phyloP scores from a whole-genome alignment of 2,797 vertebrate genomes.

The Anguilla marmorata region DNA sequence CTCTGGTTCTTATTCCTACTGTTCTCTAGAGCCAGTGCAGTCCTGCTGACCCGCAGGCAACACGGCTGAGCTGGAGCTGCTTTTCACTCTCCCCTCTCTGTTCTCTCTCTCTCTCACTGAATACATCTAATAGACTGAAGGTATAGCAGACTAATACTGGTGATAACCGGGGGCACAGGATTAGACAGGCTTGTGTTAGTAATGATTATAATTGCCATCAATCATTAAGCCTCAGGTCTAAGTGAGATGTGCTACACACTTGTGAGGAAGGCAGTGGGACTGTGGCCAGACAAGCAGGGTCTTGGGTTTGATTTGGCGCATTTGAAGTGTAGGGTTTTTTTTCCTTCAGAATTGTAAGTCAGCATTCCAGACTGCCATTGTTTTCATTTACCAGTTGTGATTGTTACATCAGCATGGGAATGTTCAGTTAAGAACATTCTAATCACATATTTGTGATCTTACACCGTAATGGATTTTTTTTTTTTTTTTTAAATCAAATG shows the following conservation, averaged over 20 bases:
- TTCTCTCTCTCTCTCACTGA: not conserved
- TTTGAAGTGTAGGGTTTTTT: not conserved
- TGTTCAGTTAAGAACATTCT: too few relatives aligned
- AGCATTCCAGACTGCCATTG: too few relatives aligned
- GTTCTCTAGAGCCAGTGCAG: not conserved
- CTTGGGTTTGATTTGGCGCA: not conserved
- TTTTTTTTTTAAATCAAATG: not conserved
- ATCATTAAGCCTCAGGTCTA: not conserved
- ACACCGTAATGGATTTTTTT: too few relatives aligned
- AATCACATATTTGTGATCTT: too few relatives aligned
- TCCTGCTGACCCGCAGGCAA: not conserved
- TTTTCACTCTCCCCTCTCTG: not conserved
- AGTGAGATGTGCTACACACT: not conserved
- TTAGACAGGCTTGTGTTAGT: not conserved
- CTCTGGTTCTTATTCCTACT: not conserved
- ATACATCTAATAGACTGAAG: too few relatives aligned
- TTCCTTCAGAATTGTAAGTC: too few relatives aligned
- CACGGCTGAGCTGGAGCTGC: not conserved
- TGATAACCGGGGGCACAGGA: too few relatives aligned
- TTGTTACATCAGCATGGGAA: too few relatives aligned
- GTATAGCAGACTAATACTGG: too few relatives aligned
- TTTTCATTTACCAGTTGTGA: too few relatives aligned
- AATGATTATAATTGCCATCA: not conserved
- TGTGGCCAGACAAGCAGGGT: not conserved
- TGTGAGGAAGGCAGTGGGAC: not conserved